Base-by-base conservation (phyloP, 2,888 invertebrate genomes). In the Athalia cordata region DNA sequence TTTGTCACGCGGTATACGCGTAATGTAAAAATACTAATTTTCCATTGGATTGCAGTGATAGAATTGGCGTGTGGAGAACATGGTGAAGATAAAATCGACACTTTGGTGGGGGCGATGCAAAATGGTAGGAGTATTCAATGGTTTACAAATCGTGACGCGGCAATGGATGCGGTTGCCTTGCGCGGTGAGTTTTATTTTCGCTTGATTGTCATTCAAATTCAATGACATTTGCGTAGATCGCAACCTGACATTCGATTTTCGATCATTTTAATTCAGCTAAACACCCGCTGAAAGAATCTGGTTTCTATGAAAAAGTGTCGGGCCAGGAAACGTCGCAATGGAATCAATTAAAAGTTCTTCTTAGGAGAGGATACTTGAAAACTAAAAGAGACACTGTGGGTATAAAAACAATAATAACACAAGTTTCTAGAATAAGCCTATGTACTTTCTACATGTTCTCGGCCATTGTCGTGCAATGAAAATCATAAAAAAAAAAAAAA, bases 21-120 rank as follows among this genome's bases (percentile, higher is more conserved):
- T 62, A 29, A 29, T 29, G 29, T 29, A 2, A 29, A 29, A 29
- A 29, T 29, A 29, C 29, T 29, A 2, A n/a, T 55, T 55, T 55
- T 7, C 11, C 7, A 55, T 55, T 7, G 9, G 9, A n/a, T 55
- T 91, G 1, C 91, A 98, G 98, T 97, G 50, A 98, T 98, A 86
- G 98, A 98, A 91, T 90, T 98, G 84, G 97, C 98, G 0, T 96
- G 97, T 83, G 98, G 95, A 0, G 98, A 98, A 91, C 95, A 97
- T 86, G 98, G 98, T 0, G 93, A 94, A 50, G 96, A 97, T 82
- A 95, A 89, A 81, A 91, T 96, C 13, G 91, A 93, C 11, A 86
- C 90, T 0, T 91, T 97, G 84, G 93, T 94, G 13, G 90, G 91
- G 6, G 94, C 93, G 77, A 93, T 94, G 0, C 92, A 94, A 81